Percentiles rank a stretch among this genome's conserved stretches.
phyloP scores from a whole-genome alignment of 2,113 vertebrate genomes.

The Zosterops pallidus region DNA sequence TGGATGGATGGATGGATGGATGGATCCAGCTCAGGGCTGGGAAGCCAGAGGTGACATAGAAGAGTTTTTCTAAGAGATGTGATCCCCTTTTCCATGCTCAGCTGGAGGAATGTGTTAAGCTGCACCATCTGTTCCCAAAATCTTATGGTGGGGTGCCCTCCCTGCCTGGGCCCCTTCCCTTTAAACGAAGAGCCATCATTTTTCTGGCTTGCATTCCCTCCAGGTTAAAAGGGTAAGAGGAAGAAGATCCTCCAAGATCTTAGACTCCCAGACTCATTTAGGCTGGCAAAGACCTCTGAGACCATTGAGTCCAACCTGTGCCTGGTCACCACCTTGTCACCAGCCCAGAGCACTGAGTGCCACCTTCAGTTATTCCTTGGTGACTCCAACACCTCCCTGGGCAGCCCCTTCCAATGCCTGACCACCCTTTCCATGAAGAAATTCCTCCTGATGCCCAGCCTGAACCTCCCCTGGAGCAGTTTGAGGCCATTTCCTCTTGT shows the following conservation, averaged over 20 bases:
- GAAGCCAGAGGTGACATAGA: neutral
- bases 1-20: neutral
- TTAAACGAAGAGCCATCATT: neutral
- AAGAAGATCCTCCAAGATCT: neutral
- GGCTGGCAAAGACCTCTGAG: neutral
- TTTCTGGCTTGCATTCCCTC: neutral
- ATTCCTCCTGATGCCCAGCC: neutral
- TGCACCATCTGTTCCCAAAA: neutral
- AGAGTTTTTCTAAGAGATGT: neutral
- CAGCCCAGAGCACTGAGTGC: neutral
- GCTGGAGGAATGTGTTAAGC: neutral
- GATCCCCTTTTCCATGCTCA: neutral
- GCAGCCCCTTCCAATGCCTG: neutral
- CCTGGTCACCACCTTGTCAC: fast-evolving
- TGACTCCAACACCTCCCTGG: neutral
- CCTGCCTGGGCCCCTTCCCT: neutral
- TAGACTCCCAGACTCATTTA: neutral
- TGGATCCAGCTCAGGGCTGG: neutral
- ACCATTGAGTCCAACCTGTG: neutral
- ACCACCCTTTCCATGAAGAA: neutral
- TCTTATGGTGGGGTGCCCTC: neutral
- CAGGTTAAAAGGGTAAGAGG: neutral
- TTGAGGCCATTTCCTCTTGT: neutral
- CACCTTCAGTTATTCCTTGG: neutral
- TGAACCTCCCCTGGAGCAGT: neutral